Base-by-base conservation (phyloP, 1,140 invertebrate species). In the Aphaenogaster floridana region DNA sequence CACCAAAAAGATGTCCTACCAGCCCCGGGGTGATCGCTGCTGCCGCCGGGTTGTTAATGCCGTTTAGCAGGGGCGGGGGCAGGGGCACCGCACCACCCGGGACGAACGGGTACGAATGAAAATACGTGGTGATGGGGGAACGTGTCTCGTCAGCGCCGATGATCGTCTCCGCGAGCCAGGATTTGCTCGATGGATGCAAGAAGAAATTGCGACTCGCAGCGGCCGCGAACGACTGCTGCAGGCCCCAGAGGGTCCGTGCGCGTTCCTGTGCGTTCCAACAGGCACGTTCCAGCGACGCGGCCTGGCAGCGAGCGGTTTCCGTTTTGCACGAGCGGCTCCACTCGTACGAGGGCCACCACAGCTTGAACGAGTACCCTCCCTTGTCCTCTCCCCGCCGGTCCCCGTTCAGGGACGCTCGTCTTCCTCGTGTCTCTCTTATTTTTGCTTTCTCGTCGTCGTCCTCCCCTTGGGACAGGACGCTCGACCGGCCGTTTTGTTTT, bases 41-140 rank as follows among this genome's bases (percentile, higher is more conserved):
- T 86, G 90, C 90, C 89, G 90, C 90, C 85, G 89, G 79, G 63
- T 87, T 91, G 86, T 89, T 89, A 48, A 90, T 91, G 72, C 87
- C 86, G 90, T 91, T 92, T 83, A 93, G 87, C 85, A 93, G 88
- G 85, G 93, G 92, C 92, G 93, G 92, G 87, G 92, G 93, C 93
- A 94, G 92, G 92, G 93, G 93, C 93, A 94, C 93, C 94, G 92
- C 93, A 93, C 94, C 95, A 93, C 95, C 95, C 95, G 95, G 95
- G 93, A 95, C 94, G 85, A 95, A 95, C 92, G 95, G 95, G 90
- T 95, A 95, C 95, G 95, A 95, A 93, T 95, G 95, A 95, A 95
- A 95, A 95, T 95, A 95, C 95, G 95, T 95, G 93, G 95, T 95
- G 95, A 94, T 93, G 92, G 93, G 91, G 91, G 93, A 92, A 52